Conservation (phyloP, 2,797 vertebrate species). For the Aulostomus chinensis region DNA sequence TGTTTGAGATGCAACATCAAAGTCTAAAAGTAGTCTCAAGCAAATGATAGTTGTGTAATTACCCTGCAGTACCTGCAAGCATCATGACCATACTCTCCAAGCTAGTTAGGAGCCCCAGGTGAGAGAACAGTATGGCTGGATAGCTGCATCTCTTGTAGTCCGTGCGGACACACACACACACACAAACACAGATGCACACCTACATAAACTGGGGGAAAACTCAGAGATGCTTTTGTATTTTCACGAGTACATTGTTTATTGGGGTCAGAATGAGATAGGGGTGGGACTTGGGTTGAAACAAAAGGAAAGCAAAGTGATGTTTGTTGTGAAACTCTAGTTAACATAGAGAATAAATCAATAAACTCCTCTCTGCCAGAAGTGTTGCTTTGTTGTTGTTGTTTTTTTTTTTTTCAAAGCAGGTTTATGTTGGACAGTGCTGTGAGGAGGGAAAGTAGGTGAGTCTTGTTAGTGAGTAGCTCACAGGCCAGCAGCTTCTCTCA, state of each 20-base stretch:
- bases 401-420: too few species aligned
- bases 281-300: conserved; percentile 67
- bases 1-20: conserved; percentile 78
- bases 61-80: conserved; percentile 65
- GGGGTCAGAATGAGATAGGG: conserved; percentile 61
- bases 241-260: conserved; percentile 68
- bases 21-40: conserved; percentile 70
- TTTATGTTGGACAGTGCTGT: too few species aligned
- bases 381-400: too few species aligned
- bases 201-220: conserved; percentile 58
- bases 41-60: conserved; percentile 80
- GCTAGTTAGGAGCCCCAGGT: conserved; percentile 75
- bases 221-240: conserved; percentile 62
- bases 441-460: not conserved
- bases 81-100: conserved; percentile 55
- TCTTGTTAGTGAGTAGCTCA: not conserved
- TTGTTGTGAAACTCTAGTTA: conserved; percentile 47
- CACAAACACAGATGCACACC: conserved; percentile 27
- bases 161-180: conserved; percentile 21
- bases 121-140: conserved; percentile 57
- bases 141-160: conserved; percentile 43
- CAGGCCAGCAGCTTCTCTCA: too few species aligned
- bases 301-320: conserved; percentile 58
- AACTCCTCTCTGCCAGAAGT: too few species aligned
- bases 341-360: too few species aligned